Base-by-base conservation (phyloP, 1,140 invertebrate genomes). In the Procambarus virginalis region DNA sequence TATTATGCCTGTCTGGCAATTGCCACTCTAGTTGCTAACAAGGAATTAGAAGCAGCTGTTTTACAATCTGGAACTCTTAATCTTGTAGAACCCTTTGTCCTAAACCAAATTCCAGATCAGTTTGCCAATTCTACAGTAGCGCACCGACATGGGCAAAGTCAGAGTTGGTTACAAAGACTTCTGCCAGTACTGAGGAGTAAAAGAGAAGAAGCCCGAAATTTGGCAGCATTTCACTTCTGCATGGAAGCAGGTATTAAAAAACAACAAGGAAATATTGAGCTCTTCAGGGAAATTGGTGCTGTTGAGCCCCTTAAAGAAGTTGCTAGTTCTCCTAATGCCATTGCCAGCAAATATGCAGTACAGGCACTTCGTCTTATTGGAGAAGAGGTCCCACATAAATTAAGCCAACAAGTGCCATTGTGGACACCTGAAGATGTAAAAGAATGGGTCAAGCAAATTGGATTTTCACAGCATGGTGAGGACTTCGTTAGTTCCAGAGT, bases 211-310 rank as follows among this genome's bases (percentile, higher is more conserved):
- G 98, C 99, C 0, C 95, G 98, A 91, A 99, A 99, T 93, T 94
- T 99, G 83, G 99, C 99, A 0, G 98, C 99, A 49, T 99, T 99
- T 94, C 99, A 99, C 93, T 99, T 99, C 93, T 99, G 98, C 93
- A 99, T 99, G 98, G 99, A 99, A 94, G 99, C 99, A 3, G 97
- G 97, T 14, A 99, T 99, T 64, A 99, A 99, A 93, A 97, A 98
- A 92, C 96, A 98, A 92, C 99, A 99, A 94, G 97, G 98, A 17
- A 98, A 99, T 91, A 97, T 98, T 0, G 96, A 98, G 93, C 97
- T 99, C 92, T 99, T 99, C 93, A 95, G 96, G 83, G 98, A 98
- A 94, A 99, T 99, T 91, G 97, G 97, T 79, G 98, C 98, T 2
- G 97, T 99, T 80, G 97, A 99, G 92, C 97, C 98, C 0, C 94